Base-by-base conservation (phyloP, 2,888 invertebrate genomes). In the Thelaira solivaga region DNA sequence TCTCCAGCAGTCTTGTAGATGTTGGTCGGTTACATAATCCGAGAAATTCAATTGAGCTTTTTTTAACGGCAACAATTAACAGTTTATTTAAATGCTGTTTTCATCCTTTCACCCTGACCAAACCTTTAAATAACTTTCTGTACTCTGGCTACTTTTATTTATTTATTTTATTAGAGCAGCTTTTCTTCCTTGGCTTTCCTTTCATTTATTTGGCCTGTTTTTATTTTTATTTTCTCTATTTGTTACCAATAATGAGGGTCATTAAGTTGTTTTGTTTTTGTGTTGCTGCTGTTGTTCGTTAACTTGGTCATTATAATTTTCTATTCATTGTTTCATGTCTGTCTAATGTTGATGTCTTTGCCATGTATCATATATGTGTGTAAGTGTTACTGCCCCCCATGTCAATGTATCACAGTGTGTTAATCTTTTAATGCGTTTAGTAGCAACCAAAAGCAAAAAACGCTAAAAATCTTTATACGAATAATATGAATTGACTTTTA, bases 371-470 rank as follows among this genome's bases (percentile, higher is more conserved):
- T 13, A 34, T 34, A n/a, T n/a, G n/a, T n/a, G n/a, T 11, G 53
- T 29, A 47, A 31, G 57, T 39, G 61, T 76, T 72, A 67, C 69
- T 71, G 62, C 69, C 75, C 71, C 80, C 77, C 61, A 78, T 74
- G 76, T 64, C 45, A 61, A 71, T 72, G 67, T 76, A 75, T 80
- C 69, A 55, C 84, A 85, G 86, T 88, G 85, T 88, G 87, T 85
- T 88, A 88, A 88, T 88, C 88, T 84, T 82, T 87, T 88, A 87
- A 88, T 87, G 84, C 85, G 83, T 84, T 87, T 86, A 87, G 85
- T 84, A 83, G 79, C 41, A 59, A 20, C 39, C 13, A 31, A 36
- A n/a, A n/a, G n/a, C n/a, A n/a, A n/a, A n/a, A n/a, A n/a, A n/a
- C n/a, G n/a, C n/a, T n/a, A n/a, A n/a, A 16, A 36, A 49, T 69